Base-by-base conservation (phyloP, 2,888 invertebrate genomes). In the Azorinus chamasolen region DNA sequence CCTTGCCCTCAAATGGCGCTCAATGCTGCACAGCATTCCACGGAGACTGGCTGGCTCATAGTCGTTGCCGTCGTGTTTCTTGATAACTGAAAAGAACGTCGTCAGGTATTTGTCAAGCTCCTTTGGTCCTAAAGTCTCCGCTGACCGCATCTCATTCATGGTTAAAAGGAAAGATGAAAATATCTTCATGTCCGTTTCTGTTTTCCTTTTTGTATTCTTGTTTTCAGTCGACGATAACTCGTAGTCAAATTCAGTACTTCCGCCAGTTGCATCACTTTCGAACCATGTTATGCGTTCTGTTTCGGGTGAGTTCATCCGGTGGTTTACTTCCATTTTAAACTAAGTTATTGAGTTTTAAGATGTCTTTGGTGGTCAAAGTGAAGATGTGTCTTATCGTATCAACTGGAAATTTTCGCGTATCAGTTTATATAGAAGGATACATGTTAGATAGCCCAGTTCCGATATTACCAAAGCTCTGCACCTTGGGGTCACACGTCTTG, bases 11-110 rank as follows among this genome's bases (percentile, higher is more conserved):
- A 90, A 78, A 46, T 87, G 87, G 6, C 90, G 72, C 64, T 90
- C 90, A 12, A 90, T 85, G 57, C 90, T 90, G 25, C 89, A 89
- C 48, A 90, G 76, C 88, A 90, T 90, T 1, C 88, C 89, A n/a
- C 90, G 71, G 20, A 90, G 68, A 59, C 88, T 89, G 14, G 88
- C 88, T 0, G 89, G 88, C 70, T 90, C 90, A 63, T 90, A 90
- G 18, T 90, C 90, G 45, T 87, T 87, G 0, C 89, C 89, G 61
- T 90, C 90, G 32, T 87, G 84, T 69, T 90, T 90, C 61, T 86
- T 83, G 14, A 89, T 88, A 10, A 87, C 86, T 24, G 88, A 75
- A 66, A 90, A 89, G 57, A 88, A 90, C 12, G 83, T 88, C 14
- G 87, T 84, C 43, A 90, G 71, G 63, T 90, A 87, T 59, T 84